Base-by-base conservation (phyloP, 2,888 invertebrate genomes). In the Plebejus argus region DNA sequence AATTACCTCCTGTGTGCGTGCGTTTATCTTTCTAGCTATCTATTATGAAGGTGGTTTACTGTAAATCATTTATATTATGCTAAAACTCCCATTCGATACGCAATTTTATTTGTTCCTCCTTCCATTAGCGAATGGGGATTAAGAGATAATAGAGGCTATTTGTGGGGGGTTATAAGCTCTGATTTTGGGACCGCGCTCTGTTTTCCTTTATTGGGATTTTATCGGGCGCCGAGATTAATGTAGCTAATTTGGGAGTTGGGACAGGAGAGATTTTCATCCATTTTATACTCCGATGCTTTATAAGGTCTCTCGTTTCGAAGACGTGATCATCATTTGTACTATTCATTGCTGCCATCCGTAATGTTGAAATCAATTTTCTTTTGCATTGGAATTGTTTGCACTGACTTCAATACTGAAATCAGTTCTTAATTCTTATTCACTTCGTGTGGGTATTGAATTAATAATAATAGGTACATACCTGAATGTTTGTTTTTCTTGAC, bases 31-130 rank as follows among this genome's bases (percentile, higher is more conserved):
- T 53, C 53, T 5, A 15, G 53, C 10, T 45, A 45, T 18, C 18
- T 53, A 18, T 53, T 5, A 53, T 5, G 18, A 53, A 18, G 5
- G 18, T 53, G 18, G 53, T 5, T 1, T 53, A 18, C 53, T 53
- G 18, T 18, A 18, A 18, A 53, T 53, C 5, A 18, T 49, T 15
- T 49, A 3, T 53, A 53, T 18, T 18, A 18, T 53, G 3, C 53
- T 53, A 56, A 53, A 76, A 35, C 70, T 56, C 70, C 56, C 53
- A 70, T 56, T 33, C 49, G 56, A n/a, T 33, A 70, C 53, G 85
- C 84, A 84, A 83, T 88, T 89, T 88, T 87, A 88, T 86, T 83
- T 84, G 83, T 84, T 85, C 82, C 78, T 58, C 79, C 70, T 82
- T 85, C 85, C 85, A 86, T 86, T 86, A 82, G 83, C 78, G 82